Conservation (phyloP, 2,113 vertebrate genomes). For the Gadus macrocephalus region DNA sequence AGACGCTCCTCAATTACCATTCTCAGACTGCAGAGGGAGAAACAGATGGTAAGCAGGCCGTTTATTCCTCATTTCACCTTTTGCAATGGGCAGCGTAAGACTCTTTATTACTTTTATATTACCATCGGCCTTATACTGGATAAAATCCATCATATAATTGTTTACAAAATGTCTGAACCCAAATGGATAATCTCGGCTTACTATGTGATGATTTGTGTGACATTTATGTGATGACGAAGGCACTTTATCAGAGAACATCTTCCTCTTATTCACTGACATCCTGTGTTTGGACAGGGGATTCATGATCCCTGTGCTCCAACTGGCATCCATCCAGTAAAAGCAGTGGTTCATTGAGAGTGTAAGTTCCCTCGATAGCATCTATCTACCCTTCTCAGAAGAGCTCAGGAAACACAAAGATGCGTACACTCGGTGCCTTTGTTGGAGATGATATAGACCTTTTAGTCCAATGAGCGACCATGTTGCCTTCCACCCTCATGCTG, state of each 20-base stretch:
- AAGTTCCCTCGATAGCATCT: conserved; percentile 50
- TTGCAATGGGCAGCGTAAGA: background rate
- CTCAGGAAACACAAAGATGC: conserved; percentile 5
- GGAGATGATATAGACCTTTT: background rate
- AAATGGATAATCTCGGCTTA: conserved; percentile 5
- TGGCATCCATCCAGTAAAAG: conserved; percentile 56
- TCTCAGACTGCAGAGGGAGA: conserved; percentile 53
- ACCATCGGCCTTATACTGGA: background rate
- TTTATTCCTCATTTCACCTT: background rate
- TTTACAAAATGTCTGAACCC: background rate
- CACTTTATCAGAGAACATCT: conserved; percentile 26
- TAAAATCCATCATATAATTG: background rate
- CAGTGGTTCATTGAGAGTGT: conserved; percentile 39
- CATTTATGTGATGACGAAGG: background rate
- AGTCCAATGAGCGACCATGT: no score
- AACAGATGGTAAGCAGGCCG: conserved; percentile 72
- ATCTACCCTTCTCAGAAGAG: conserved; percentile 28
- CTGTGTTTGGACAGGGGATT: conserved; percentile 46
- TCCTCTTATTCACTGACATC: conserved; percentile 42
- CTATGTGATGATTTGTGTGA: background rate
- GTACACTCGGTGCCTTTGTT: background rate
- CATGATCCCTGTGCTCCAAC: conserved; percentile 33
- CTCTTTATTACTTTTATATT: background rate
- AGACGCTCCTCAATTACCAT: conserved; percentile 56
- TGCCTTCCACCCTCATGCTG: no score